phyloP scores from a whole-genome alignment of 1,140 invertebrate genomes.

The Rhopalosiphum maidis region DNA sequence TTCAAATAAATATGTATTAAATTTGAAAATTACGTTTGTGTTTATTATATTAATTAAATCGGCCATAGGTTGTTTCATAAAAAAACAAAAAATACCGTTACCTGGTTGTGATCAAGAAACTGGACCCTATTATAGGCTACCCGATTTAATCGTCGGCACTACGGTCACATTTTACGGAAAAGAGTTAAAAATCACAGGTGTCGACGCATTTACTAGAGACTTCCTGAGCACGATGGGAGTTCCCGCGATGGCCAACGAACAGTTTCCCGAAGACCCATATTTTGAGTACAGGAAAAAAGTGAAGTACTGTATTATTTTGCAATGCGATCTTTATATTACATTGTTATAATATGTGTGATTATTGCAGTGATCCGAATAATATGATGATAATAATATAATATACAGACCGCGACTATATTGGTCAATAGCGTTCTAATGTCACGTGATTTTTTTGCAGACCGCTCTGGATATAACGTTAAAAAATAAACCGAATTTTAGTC shows the following conservation, averaged over 20 bases:
- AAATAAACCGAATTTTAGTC: not conserved
- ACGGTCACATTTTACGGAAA: constrained; percentile 13
- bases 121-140: not conserved
- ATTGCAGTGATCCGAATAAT: not conserved
- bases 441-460: not conserved
- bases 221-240: constrained; percentile 28
- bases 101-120: not conserved
- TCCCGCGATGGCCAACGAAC: not conserved
- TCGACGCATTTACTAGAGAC: constrained; percentile 30
- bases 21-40: constrained; percentile 2
- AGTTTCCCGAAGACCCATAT: constrained; percentile 34
- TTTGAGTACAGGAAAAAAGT: constrained; percentile 29
- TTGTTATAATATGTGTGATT: not conserved
- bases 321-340: not conserved
- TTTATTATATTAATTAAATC: constrained; percentile 16
- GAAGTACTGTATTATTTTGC: not conserved
- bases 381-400: not conserved
- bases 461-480: not conserved
- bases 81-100: constrained; percentile 46
- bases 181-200: constrained; percentile 16
- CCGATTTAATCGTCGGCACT: not conserved
- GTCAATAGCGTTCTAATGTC: not conserved
- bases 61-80: constrained; percentile 40
- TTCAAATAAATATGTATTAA: constrained; percentile 8
- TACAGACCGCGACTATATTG: not conserved